Percentiles rank a stretch among this genome's conserved stretches.
phyloP scores from a whole-genome alignment of 2,888 invertebrate genomes.

The Scrobipalpa costella region DNA sequence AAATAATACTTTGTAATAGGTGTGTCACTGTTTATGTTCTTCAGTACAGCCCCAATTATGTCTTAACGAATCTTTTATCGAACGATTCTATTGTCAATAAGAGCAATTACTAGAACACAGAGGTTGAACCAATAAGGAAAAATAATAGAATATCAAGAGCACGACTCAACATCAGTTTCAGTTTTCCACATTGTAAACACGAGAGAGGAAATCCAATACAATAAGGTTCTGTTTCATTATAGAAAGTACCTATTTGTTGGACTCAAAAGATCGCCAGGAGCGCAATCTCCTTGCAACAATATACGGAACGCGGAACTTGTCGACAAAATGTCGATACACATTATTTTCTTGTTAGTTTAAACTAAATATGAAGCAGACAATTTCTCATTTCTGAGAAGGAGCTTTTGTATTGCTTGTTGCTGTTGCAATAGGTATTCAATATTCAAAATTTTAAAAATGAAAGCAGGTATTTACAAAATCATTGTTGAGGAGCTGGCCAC shows the following conservation, averaged over 20 bases:
- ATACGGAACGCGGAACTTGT: conserved; percentile 10
- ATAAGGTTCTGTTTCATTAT: conserved; percentile 18
- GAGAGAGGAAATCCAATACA: conserved; percentile 19
- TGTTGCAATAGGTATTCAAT: no score
- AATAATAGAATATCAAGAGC: conserved; percentile 8
- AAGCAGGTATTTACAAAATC: conserved; percentile 31
- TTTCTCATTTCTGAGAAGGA: not conserved
- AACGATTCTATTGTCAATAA: not conserved
- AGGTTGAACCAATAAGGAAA: conserved; percentile 12
- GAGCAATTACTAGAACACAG: conserved; percentile 3
- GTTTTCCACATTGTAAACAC: conserved; percentile 22
- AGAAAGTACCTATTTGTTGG: conserved; percentile 20
- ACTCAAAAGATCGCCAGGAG: conserved; percentile 22
- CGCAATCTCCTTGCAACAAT: conserved; percentile 15
- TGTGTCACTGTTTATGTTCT: no score
- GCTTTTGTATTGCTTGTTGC: not conserved
- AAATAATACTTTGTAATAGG: no score
- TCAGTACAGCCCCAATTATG: not conserved
- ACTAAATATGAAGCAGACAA: not conserved
- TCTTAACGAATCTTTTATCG: not conserved
- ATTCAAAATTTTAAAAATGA: no score
- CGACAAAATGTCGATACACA: conserved; percentile 7
- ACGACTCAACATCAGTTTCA: conserved; percentile 17
- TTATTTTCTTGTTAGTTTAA: conserved; percentile 5
- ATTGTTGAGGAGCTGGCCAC: no score